Base-by-base conservation (phyloP, 2,797 vertebrate species). In the Heliangelus exortis region DNA sequence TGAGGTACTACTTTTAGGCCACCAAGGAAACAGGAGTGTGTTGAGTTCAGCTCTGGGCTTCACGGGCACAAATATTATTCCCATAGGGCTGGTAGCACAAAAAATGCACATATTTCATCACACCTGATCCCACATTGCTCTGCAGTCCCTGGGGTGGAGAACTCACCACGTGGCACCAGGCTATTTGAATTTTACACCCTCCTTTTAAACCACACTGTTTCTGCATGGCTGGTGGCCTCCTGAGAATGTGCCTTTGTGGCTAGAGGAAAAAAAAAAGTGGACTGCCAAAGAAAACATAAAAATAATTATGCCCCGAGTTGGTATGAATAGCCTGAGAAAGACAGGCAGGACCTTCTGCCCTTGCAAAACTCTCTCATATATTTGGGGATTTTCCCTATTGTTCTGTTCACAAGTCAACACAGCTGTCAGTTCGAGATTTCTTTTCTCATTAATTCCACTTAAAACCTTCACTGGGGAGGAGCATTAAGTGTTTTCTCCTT, bases 281-380 rank as follows among this genome's bases (percentile, higher is more conserved):
- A 48, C 50, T 89, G 91, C 87, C 82, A 94, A 95, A 78, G 54
- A 81, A 84, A 94, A 89, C 65, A 92, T 76, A 82, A 66, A 92
- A 83, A 77, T 68, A 91, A 71, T 93, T 88, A 86, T 84, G 51
- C 61, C 47, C 29, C 48, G 47, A 33, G 19, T 47, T 92, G 76
- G 54, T 89, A 85, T 58, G 82, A 91, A 58, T 68, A 93, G 47
- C 61, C 61, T 68, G 57, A 96, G 78, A 78, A 89, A 84, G 77
- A 78, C 50, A 50, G 21, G 20, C 15, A 45, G 33, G 84, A 6
- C 66, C 62, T 85, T 89, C 84, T 83, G 65, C 31, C 21, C 58
- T 71, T 85, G 36, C 45, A 68, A 51, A 78, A 10, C 59, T 93
- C 21, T 89, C 53, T 80, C 33, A 31, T 63, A 7, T 68, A 81